phyloP scores from a whole-genome alignment of 1,140 invertebrate genomes.

The Heliconius hewitsoni region DNA sequence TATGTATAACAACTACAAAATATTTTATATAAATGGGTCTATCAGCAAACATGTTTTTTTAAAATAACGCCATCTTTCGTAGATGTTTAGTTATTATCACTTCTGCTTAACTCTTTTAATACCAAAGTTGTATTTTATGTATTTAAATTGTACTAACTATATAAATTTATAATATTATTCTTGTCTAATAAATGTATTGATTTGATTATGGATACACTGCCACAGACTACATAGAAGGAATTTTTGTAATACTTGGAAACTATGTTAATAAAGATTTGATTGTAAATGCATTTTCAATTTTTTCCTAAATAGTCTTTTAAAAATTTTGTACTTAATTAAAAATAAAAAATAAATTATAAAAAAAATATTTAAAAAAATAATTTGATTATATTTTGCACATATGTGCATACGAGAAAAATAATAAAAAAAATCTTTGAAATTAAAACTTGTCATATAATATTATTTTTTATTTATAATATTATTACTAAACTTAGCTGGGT shows the following conservation, averaged over 20 bases:
- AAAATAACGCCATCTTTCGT: not conserved
- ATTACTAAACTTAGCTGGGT: no score
- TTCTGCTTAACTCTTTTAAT: not conserved
- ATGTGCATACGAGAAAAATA: no score
- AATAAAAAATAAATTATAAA: not conserved
- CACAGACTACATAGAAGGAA: not conserved
- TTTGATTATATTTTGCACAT: no score
- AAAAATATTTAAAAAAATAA: no score
- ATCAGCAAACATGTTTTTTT: not conserved
- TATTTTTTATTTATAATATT: no score
- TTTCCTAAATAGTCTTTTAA: not conserved
- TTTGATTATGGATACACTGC: not conserved
- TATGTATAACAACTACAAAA: no score
- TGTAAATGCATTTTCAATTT: not conserved
- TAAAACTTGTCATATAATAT: no score
- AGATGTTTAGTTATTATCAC: not conserved
- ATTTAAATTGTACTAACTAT: not conserved
- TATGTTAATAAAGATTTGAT: not conserved
- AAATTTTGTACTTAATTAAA: not conserved
- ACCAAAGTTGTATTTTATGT: not conserved
- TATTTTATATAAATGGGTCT: no score
- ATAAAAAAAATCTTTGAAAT: no score
- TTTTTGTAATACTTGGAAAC: conserved; percentile 6
- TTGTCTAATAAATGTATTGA: not conserved
- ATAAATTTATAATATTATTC: not conserved